phyloP scores from a whole-genome alignment of 2,797 vertebrate species.

The Gymnodraco acuticeps region DNA sequence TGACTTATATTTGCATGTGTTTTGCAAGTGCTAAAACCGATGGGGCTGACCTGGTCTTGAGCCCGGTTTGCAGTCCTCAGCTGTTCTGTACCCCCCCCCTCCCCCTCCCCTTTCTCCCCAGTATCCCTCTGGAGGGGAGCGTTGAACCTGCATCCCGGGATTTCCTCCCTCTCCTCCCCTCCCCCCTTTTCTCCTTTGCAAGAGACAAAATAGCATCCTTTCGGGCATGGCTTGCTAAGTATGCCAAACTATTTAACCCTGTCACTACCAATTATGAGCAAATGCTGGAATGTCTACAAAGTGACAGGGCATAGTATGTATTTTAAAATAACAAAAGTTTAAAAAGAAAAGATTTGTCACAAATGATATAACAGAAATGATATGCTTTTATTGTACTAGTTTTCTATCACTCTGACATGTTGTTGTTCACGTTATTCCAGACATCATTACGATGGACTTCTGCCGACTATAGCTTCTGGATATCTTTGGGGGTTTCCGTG shows the following conservation, averaged over 20 bases:
- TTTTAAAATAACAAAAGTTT: conserved; percentile 75
- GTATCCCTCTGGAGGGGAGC: conserved; percentile 51
- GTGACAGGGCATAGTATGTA: conserved; percentile 83
- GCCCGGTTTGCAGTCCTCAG: conserved; percentile 83
- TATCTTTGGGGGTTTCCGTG: conserved; percentile 51
- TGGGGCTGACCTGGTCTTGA: conserved; percentile 74
- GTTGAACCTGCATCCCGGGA: conserved; percentile 68
- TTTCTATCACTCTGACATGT: conserved; percentile 82
- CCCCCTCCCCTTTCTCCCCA: conserved; percentile 15
- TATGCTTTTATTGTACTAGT: conserved; percentile 84
- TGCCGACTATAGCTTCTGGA: conserved; percentile 43
- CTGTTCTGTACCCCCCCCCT: conserved; percentile 73
- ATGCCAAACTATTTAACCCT: conserved; percentile 84
- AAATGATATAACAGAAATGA: conserved; percentile 70
- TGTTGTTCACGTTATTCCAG: conserved; percentile 63
- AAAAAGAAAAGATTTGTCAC: conserved; percentile 70
- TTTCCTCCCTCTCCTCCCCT: not conserved
- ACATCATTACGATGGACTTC: conserved; percentile 61
- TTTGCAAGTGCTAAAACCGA: conserved; percentile 76
- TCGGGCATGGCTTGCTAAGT: conserved; percentile 87
- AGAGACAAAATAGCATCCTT: conserved; percentile 82
- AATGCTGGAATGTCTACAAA: conserved; percentile 85
- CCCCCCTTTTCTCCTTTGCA: conserved; percentile 67
- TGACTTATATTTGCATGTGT: conserved; percentile 83
- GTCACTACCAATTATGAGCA: conserved; percentile 82